These are phyloP conservation scores for Sporophila hypoxantha DNA, from an alignment of 2,113 vertebrate genomes.

Conservation along the genomic window DNA sequence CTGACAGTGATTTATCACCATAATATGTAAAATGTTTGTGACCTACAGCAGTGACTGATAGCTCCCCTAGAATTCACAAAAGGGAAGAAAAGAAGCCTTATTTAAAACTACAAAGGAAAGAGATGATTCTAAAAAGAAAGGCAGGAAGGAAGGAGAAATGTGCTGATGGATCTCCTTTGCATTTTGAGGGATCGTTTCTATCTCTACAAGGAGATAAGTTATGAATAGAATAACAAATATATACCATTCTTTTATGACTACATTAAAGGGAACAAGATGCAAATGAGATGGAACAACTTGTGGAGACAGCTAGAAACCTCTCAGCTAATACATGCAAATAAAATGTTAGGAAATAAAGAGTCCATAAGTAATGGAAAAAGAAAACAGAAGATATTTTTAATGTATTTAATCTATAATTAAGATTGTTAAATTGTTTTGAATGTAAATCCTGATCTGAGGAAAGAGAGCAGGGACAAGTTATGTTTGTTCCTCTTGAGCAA, in stretches of 20 bases:
- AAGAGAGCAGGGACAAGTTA: background rate
- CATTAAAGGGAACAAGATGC: background rate
- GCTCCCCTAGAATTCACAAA: constrained; percentile 2
- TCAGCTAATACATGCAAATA: background rate
- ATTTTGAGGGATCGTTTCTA: constrained; percentile 8
- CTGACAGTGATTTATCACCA: constrained; percentile 31
- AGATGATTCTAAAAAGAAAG: background rate
- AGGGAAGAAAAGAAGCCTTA: background rate
- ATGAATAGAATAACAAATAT: background rate
- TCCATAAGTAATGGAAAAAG: background rate
- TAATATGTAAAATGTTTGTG: constrained; percentile 10
- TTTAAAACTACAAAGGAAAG: constrained; percentile 30
- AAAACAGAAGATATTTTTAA: background rate
- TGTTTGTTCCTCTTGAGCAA: fast-evolving
- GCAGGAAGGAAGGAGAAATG: background rate
- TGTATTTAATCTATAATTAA: background rate
- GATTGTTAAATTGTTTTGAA: background rate
- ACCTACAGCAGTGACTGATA: constrained; percentile 35
- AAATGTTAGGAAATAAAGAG: background rate
- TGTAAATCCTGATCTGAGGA: background rate
- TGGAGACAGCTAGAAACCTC: background rate
- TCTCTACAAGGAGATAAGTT: background rate
- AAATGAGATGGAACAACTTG: background rate
- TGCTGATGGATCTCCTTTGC: background rate
- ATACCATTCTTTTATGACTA: background rate